Base-by-base conservation (phyloP, 2,888 invertebrate species). In the Drosophila anceps region DNA sequence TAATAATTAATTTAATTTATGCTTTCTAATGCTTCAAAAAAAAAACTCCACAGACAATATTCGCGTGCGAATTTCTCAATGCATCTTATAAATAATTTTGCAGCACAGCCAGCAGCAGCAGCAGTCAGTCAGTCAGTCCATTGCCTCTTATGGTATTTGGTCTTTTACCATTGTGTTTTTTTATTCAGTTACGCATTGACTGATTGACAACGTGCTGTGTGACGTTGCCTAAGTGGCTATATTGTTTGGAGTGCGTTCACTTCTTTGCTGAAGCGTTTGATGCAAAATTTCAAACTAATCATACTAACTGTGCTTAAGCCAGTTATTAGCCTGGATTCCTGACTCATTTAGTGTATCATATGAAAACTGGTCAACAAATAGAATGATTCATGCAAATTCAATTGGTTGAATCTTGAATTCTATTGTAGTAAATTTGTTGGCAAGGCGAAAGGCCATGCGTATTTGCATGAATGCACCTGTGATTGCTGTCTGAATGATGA, bases 231-330 rank as follows among this genome's bases (percentile, higher is more conserved):
- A 48, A 48, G 48, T 48, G 31, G 12, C 15, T 54, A 9, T 39
- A 31, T 39, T 78, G 84, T 88, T 66, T 78, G 60, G 78, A 84
- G 82, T 88, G 87, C 87, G 89, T 88, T 86, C 81, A 70, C 62
- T 50, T 18, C 48, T 60, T 74, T 18, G 51, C 51, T 61, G 68
- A 74, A 83, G 65, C 58, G 75, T 68, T 15, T 46, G 15, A 66
- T 64, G 68, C 71, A 0, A 50, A 72, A 67, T 75, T 79, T 88
- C 86, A 60, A 57, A 55, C 39, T 61, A 33, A 69, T 74, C 31
- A 33, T 33, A 18, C 31, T 35, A 53, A 18, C 43, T 43, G 37
- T 31, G 53, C 10, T 44, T 18, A 13, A 51, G 4, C n/a, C 4
- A 9, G 27, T 46, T 24, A 24, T 44, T 9, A 10, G 10, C 18